A percentile compares a stretch with the other conserved stretches of the same genome.
Conservation (phyloP, 53 echinoderm and acorn worm species). For the Antedon mediterranea region DNA sequence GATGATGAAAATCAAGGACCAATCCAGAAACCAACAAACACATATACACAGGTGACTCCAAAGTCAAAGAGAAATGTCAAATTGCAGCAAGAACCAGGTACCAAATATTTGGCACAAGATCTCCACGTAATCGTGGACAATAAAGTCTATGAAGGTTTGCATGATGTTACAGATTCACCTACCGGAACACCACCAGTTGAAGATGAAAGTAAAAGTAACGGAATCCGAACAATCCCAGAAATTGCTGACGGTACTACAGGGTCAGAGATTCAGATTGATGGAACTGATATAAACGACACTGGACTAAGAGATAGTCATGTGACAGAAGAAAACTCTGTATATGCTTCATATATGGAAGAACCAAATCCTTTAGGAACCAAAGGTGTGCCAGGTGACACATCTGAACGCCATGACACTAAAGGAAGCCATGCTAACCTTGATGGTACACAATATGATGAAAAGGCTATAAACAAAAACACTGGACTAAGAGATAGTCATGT, state of each 20-base stretch:
- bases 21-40: too few species aligned
- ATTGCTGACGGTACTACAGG: too few species aligned
- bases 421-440: too few species aligned
- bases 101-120: neutral
- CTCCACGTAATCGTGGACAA: neutral
- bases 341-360: neutral
- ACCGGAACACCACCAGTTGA: too few species aligned
- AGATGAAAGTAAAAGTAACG: too few species aligned
- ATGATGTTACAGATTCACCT: neutral
- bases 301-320: neutral
- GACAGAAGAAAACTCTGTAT: neutral
- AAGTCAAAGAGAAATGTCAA: neutral
- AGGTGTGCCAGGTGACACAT: too few species aligned
- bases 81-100: neutral
- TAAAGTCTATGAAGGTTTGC: neutral
- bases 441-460: too few species aligned
- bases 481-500: neutral
- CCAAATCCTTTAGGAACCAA: neutral
- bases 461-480: neutral
- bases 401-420: too few species aligned
- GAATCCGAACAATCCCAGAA: too few species aligned
- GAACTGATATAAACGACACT: neutral
- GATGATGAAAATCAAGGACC: too few species aligned
- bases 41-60: neutral
- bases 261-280: too few species aligned